Evolutionary conservation across 2,113 vertebrate species (phyloP).

Genomic region (Python bivittatus): DNA sequence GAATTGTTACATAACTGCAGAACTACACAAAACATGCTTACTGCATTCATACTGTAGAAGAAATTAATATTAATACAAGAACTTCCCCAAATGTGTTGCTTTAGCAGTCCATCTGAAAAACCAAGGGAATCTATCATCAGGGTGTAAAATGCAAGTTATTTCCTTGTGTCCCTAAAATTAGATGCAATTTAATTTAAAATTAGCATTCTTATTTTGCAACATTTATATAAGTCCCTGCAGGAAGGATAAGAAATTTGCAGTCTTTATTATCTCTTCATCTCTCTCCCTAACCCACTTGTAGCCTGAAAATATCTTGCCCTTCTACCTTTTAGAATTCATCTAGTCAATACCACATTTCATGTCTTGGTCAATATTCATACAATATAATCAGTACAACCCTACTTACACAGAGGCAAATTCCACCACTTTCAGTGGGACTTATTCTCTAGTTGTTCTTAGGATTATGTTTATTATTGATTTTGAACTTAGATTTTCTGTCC

Average conservation of each 20-base stretch:
- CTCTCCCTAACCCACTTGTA: background rate
- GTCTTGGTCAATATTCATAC: background rate
- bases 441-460: background rate
- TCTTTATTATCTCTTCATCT: background rate
- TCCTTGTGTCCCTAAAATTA: background rate
- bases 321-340: background rate
- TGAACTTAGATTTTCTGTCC: background rate
- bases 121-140: background rate
- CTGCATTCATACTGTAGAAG: slow-evolving; percentile 12
- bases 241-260: background rate
- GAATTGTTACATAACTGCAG: background rate
- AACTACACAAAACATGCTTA: background rate
- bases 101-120: background rate
- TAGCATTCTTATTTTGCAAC: background rate
- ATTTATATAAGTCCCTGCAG: background rate
- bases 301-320: background rate
- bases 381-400: background rate
- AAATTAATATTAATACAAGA: slow-evolving; percentile 5
- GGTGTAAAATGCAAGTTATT: background rate
- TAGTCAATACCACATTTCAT: background rate
- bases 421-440: background rate
- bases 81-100: background rate
- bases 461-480: background rate
- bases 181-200: background rate
- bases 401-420: background rate